These are phyloP conservation scores for Scaptomyza graminum DNA, from an alignment of 1,140 invertebrate genomes.

Conservation along the genomic window DNA sequence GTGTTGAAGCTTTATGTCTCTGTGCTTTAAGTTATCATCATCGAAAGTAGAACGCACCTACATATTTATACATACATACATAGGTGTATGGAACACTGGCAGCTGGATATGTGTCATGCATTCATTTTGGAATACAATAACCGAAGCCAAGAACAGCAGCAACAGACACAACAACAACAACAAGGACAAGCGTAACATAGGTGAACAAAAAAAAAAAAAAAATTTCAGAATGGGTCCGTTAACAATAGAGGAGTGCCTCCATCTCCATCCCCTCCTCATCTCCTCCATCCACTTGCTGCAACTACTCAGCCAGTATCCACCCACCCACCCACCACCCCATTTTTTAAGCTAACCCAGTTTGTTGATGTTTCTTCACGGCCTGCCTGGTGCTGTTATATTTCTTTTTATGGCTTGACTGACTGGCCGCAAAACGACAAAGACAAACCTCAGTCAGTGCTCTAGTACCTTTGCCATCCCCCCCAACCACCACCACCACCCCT, in stretches of 20 bases:
- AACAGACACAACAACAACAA: conserved; percentile 21
- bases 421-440: conserved; percentile 67
- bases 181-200: conserved; percentile 54
- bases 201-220: conserved; percentile 47
- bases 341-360: conserved; percentile 18
- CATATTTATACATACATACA: too few relatives aligned
- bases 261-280: background rate
- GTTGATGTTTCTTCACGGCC: conserved; percentile 28
- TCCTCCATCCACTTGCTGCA: background rate
- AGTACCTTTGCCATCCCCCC: background rate
- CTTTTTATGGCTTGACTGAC: conserved; percentile 74
- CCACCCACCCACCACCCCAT: background rate
- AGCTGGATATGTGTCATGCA: conserved; percentile 68
- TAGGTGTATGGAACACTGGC: conserved; percentile 14
- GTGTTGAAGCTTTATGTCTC: background rate
- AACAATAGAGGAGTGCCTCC: conserved; percentile 50
- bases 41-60: conserved; percentile 27
- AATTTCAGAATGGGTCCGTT: conserved; percentile 5
- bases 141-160: conserved; percentile 34
- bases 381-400: conserved; percentile 61
- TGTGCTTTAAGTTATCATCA: conserved; percentile 24
- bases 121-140: conserved; percentile 74
- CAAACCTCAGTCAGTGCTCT: conserved; percentile 26
- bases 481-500: background rate
- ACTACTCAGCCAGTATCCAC: conserved; percentile 36